A percentile compares a stretch with the other conserved stretches of the same genome.
These are phyloP conservation scores for Geothlypis trichas DNA, from an alignment of 2,113 vertebrate species.

Conservation along the genomic window DNA sequence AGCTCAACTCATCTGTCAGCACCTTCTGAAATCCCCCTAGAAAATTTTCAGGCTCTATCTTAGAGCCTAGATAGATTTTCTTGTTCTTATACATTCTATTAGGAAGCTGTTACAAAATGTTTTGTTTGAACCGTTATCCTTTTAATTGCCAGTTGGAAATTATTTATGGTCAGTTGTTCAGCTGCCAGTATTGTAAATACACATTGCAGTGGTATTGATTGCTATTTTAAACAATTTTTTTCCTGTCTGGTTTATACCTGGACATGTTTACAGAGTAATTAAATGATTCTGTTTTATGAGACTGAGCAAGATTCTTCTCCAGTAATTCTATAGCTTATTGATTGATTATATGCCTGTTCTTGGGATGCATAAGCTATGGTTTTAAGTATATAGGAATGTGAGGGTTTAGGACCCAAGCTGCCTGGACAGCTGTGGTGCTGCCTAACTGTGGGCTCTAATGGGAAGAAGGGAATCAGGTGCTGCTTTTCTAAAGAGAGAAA, in stretches of 20 bases:
- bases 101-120: not conserved
- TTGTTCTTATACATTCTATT: not conserved
- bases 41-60: not conserved
- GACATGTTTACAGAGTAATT: not conserved
- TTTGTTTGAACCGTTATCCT: not conserved
- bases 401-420: not conserved
- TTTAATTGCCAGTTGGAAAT: not conserved
- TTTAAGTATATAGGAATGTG: not conserved
- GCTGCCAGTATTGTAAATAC: not conserved
- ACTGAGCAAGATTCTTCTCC: not conserved
- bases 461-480: not conserved
- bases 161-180: not conserved
- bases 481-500: not conserved
- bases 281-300: not conserved
- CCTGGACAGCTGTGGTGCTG: not conserved
- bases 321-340: not conserved
- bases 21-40: not conserved
- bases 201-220: not conserved
- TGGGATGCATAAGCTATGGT: not conserved
- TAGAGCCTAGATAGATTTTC: not conserved
- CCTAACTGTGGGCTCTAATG: not conserved
- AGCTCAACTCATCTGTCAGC: not conserved
- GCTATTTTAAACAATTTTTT: not conserved
- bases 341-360: not conserved
- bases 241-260: not conserved